phyloP scores from a whole-genome alignment of 2,113 vertebrate species.

The Psettodes erumei region DNA sequence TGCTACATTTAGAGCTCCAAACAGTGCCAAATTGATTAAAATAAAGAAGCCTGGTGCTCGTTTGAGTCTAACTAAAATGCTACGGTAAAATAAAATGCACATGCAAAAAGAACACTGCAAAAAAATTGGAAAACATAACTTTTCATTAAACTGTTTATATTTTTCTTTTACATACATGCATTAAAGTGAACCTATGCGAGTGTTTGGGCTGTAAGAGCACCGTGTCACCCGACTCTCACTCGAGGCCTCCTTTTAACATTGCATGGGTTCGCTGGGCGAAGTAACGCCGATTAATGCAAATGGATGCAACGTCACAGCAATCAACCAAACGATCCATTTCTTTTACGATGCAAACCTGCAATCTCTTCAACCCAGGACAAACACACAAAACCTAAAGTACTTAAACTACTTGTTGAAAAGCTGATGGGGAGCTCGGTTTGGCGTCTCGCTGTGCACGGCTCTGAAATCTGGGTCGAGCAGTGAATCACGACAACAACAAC shows the following conservation, averaged over 20 bases:
- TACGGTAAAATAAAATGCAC: neutral
- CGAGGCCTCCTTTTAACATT: neutral
- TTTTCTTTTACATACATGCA: no score
- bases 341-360: neutral
- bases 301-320: neutral
- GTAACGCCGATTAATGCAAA: neutral
- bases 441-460: neutral
- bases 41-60: no score
- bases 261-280: neutral
- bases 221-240: neutral
- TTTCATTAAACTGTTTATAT: no score
- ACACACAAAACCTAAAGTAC: neutral
- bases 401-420: neutral
- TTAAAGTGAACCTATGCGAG: neutral
- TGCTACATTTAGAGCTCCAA: no score
- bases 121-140: no score
- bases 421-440: neutral
- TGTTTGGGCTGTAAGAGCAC: neutral
- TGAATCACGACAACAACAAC: constrained; percentile 32
- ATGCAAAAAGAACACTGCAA: no score
- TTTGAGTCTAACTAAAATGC: no score
- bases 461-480: neutral
- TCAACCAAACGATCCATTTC: neutral
- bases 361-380: accelerated
- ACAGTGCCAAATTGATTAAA: no score